Evolutionary conservation across 2,113 vertebrate species (phyloP).

Genomic region (Probosciger aterrimus): DNA sequence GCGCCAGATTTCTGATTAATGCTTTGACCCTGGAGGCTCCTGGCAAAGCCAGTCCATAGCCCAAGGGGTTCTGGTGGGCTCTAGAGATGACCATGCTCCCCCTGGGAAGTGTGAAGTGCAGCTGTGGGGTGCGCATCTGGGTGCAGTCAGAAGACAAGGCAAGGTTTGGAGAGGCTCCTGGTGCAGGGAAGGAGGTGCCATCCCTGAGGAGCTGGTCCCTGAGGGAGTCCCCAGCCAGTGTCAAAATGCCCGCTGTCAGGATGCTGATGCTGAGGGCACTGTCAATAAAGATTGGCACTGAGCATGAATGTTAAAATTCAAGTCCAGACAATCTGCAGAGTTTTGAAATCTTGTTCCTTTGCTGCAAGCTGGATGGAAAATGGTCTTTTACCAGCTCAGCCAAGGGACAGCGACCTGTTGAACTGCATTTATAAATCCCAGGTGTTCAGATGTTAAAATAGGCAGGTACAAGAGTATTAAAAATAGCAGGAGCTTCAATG

Average conservation of each 20-base stretch:
- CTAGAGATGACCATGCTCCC: neutral
- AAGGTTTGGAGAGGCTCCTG: neutral
- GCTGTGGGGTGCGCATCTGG: neutral
- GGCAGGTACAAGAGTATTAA: neutral
- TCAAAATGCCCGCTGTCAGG: neutral
- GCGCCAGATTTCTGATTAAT: neutral
- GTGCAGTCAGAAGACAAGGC: neutral
- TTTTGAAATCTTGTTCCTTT: neutral
- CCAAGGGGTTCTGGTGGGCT: neutral
- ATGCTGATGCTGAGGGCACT: neutral
- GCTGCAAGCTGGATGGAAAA: neutral
- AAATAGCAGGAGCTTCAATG: neutral
- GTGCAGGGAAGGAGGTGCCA: neutral
- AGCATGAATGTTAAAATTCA: neutral
- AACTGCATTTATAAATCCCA: neutral
- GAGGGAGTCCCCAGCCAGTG: neutral
- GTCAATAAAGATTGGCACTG: neutral
- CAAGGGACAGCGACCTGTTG: neutral
- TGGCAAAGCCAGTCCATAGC: fast-evolving
- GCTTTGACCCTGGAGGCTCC: neutral
- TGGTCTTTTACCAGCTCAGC: neutral
- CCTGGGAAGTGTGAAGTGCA: neutral
- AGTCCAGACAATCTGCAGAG: neutral
- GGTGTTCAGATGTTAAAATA: neutral
- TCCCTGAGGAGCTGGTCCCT: neutral